Base-by-base conservation (phyloP, 2,888 invertebrate genomes). In the Cantharis flavilabris region DNA sequence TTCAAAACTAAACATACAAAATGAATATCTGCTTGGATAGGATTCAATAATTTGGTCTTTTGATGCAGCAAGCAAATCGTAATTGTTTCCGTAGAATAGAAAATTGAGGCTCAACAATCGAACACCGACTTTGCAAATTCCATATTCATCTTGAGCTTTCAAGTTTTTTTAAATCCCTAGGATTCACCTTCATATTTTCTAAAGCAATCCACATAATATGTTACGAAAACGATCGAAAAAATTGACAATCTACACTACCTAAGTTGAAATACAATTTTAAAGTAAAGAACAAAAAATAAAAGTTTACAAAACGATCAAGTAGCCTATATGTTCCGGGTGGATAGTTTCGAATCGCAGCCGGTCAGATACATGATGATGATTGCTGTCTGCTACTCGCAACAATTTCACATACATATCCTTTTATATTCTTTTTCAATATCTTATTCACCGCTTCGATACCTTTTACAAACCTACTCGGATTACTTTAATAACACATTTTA, bases 321-420 rank as follows among this genome's bases (percentile, higher is more conserved):
- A 78, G 81, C 82, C 82, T 82, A 84, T 83, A 83, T 82, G 84
- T 83, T 82, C 78, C 84, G 83, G 83, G 79, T 83, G 84, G 81
- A 71, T 83, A 84, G 79, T 76, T 80, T 77, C 82, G 81, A 80
- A 83, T 84, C 81, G 81, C 80, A 82, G 80, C 79, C 82, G 84
- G 83, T 84, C 83, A 84, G 84, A 83, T 83, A 85, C 84, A 85
- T 83, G 83, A 84, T 84, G 84, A 84, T 84, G 83, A 84, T 82
- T 82, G 83, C 84, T 84, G 81, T 81, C 81, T 81, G 73, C 73
- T 75, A 62, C 72, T 73, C 73, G 28, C 73, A 70, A 62, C 74
- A 72, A 69, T 73, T 70, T 71, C 73, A 64, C 76, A 69, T 76
- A 71, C 30, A 71, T 73, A 75, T 78, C 74, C 76, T 75, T 73